Evolutionary conservation across 2,888 invertebrate species (phyloP).

Genomic region (Drosophila niveifrons): DNA sequence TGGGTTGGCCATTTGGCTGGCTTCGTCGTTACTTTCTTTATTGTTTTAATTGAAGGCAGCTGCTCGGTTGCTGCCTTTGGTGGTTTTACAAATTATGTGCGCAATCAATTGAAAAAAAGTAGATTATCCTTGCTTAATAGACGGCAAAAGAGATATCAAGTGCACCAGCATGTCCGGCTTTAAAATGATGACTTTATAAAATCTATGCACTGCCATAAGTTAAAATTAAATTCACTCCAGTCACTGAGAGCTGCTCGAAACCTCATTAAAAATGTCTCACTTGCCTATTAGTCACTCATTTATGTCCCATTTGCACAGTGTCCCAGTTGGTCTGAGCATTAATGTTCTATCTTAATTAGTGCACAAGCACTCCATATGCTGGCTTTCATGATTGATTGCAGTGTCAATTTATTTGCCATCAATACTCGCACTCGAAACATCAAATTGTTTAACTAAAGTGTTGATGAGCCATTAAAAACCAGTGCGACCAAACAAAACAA

Average conservation of each 20-base stretch:
- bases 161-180: neutral
- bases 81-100: slow-evolving; percentile 45
- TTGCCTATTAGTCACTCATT: neutral
- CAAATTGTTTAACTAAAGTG: slow-evolving; percentile 48
- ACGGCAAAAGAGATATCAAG: slow-evolving; percentile 5
- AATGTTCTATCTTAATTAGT: slow-evolving; percentile 38
- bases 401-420: slow-evolving; percentile 61
- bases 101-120: slow-evolving; percentile 45
- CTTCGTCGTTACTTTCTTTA: slow-evolving; percentile 34
- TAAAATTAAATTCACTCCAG: neutral
- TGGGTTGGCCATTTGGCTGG: slow-evolving; percentile 23
- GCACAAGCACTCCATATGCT: slow-evolving; percentile 19
- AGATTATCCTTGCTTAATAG: slow-evolving; percentile 35
- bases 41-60: slow-evolving; percentile 60
- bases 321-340: neutral
- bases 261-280: slow-evolving; percentile 5
- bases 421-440: slow-evolving; percentile 40
- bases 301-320: neutral
- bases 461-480: slow-evolving; percentile 62
- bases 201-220: no score
- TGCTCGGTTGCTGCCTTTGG: slow-evolving; percentile 17
- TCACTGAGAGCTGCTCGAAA: neutral
- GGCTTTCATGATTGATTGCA: slow-evolving; percentile 59
- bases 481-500: no score
- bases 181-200: neutral